Evolutionary conservation across 2,888 invertebrate genomes (phyloP).

Genomic region (Stomorhina lunata): DNA sequence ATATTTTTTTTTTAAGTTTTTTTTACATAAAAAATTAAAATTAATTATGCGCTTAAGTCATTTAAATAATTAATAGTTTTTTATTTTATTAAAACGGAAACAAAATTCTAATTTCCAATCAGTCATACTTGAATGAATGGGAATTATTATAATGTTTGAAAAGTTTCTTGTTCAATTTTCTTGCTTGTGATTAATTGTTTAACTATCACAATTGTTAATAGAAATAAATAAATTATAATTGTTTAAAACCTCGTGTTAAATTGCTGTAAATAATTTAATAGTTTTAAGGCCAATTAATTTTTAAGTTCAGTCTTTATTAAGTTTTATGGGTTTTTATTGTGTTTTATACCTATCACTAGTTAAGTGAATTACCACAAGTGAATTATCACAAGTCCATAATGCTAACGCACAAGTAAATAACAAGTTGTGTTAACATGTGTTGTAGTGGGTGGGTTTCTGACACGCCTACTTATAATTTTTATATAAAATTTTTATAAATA

Average conservation of each 20-base stretch:
- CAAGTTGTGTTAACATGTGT: no score
- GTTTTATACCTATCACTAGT: background rate
- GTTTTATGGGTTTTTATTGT: constrained; percentile 7
- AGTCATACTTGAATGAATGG: constrained; percentile 25
- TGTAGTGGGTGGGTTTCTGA: no score
- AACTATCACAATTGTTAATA: constrained; percentile 5
- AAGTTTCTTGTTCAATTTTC: background rate
- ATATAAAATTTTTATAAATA: no score
- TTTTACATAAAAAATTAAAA: background rate
- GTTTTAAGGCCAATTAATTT: constrained; percentile 26
- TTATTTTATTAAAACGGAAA: constrained; percentile 13
- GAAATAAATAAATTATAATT: background rate
- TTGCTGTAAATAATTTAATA: background rate
- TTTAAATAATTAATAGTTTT: constrained; percentile 15
- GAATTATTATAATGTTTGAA: background rate
- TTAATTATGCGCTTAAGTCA: constrained; percentile 23
- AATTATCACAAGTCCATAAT: no score
- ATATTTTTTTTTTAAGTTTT: background rate
- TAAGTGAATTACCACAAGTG: constrained; percentile 25
- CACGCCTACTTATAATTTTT: no score
- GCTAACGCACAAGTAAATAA: no score
- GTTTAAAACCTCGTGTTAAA: background rate
- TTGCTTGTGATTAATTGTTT: constrained; percentile 3
- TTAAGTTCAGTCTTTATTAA: background rate
- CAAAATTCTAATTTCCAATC: background rate